Conservation (phyloP, 1,140 invertebrate species). For the Diabrotica virgifera region DNA sequence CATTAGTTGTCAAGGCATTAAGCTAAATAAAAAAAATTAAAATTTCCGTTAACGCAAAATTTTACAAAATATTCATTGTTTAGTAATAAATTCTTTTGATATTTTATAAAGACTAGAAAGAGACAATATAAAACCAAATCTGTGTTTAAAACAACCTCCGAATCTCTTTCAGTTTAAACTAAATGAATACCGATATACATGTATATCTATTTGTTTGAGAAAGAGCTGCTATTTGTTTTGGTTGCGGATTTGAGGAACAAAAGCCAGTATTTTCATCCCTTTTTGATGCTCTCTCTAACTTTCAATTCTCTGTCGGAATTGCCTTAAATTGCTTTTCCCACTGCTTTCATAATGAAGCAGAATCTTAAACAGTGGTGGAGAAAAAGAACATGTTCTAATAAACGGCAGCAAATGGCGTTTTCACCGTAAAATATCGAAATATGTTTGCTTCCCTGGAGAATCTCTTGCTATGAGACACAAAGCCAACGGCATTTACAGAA, state of each 20-base stretch:
- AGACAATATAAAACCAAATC: neutral
- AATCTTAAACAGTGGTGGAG: neutral
- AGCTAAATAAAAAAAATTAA: too few species aligned
- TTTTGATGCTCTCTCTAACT: slow-evolving; percentile 35
- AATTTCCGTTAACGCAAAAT: too few species aligned
- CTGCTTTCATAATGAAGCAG: slow-evolving; percentile 30
- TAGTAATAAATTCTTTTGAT: too few species aligned
- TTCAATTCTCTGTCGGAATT: slow-evolving; percentile 42
- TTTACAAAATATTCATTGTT: too few species aligned
- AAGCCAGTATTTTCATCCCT: slow-evolving; percentile 37
- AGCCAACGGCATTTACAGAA: neutral
- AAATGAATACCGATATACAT: slow-evolving; percentile 14
- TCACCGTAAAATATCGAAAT: neutral
- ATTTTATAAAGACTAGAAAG: neutral
- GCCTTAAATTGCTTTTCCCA: slow-evolving; percentile 41
- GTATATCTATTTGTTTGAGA: slow-evolving; percentile 11
- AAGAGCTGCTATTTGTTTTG: slow-evolving; percentile 35
- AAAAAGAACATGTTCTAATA: neutral
- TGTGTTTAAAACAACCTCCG: neutral
- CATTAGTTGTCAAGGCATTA: too few species aligned
- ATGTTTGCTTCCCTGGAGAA: neutral
- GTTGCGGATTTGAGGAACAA: slow-evolving; percentile 26
- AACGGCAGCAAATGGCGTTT: neutral
- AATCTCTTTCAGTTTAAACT: neutral
- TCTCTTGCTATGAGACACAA: neutral